These are phyloP conservation scores for Helostoma temminkii DNA, from an alignment of 2,797 vertebrate species.

Conservation along the genomic window DNA sequence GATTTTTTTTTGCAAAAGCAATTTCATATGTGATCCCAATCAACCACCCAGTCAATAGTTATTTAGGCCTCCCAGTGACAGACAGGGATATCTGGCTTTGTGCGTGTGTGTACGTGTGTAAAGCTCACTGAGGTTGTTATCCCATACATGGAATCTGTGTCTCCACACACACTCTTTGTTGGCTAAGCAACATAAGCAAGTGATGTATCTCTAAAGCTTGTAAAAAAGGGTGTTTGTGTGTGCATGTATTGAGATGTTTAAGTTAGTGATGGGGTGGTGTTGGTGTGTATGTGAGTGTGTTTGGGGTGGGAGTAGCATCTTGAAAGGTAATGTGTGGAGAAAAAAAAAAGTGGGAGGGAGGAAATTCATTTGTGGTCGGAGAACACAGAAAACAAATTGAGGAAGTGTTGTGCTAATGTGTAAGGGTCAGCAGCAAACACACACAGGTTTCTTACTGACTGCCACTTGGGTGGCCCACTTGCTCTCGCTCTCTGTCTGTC, in stretches of 20 bases:
- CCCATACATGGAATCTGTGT: slow-evolving; percentile 67
- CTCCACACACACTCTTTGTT: slow-evolving; percentile 78
- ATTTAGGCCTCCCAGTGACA: slow-evolving; percentile 66
- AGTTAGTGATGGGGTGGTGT: slow-evolving; percentile 64
- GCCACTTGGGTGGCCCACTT: slow-evolving; percentile 91
- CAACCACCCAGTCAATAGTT: slow-evolving; percentile 68
- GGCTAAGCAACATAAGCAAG: slow-evolving; percentile 77
- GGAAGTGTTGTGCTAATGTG: slow-evolving; percentile 94
- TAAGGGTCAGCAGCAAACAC: slow-evolving; percentile 90
- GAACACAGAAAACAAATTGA: slow-evolving; percentile 96
- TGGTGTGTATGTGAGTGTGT: slow-evolving; percentile 46
- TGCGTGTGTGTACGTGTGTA: slow-evolving; percentile 38
- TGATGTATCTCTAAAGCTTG: slow-evolving; percentile 77
- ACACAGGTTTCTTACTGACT: slow-evolving; percentile 86
- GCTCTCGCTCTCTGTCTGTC: slow-evolving; percentile 62
- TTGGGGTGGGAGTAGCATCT: slow-evolving; percentile 66
- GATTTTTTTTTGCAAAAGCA: slow-evolving; percentile 52
- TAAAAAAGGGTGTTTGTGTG: slow-evolving; percentile 68
- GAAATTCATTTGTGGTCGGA: slow-evolving; percentile 93
- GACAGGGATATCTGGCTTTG: slow-evolving; percentile 67
- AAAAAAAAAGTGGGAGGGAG: slow-evolving; percentile 78
- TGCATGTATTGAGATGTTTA: slow-evolving; percentile 71
- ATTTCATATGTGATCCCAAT: slow-evolving; percentile 64
- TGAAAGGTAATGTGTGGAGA: slow-evolving; percentile 75
- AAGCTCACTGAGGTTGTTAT: slow-evolving; percentile 76